phyloP scores from a whole-genome alignment of 2,113 vertebrate species.

The Cariama cristata region DNA sequence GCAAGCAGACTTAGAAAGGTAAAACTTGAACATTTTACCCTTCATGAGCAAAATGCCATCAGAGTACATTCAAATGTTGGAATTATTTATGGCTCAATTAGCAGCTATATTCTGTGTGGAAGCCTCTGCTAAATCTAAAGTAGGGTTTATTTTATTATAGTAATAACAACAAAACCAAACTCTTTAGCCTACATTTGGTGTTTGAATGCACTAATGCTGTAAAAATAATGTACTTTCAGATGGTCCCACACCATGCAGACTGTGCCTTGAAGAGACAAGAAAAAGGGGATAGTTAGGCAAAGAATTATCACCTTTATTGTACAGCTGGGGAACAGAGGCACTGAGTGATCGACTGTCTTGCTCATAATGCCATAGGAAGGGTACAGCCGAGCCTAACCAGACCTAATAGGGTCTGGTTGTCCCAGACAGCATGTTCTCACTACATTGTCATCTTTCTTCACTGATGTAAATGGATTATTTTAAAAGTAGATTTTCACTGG shows the following conservation, averaged over 20 bases:
- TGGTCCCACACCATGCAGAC: not conserved
- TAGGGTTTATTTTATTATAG: not conserved
- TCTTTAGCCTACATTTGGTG: not conserved
- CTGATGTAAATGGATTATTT: not conserved
- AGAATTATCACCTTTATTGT: not conserved
- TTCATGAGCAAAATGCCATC: not conserved
- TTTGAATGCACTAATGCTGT: not conserved
- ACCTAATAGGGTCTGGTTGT: not conserved
- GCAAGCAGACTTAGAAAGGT: not conserved
- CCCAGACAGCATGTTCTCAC: not conserved
- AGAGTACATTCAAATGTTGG: not conserved
- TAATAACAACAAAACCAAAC: not conserved
- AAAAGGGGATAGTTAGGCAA: not conserved
- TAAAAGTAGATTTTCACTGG: not conserved
- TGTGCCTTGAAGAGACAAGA: not conserved
- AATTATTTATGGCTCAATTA: not conserved
- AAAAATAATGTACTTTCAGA: not conserved
- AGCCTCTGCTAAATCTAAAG: not conserved
- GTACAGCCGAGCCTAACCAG: not conserved
- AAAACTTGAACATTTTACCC: not conserved
- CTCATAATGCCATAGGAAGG: not conserved
- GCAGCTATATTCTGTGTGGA: not conserved
- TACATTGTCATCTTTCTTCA: not conserved
- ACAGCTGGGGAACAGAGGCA: not conserved
- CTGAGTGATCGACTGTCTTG: not conserved